Conservation (phyloP, 2,888 invertebrate genomes). For the Eilema caniola region DNA sequence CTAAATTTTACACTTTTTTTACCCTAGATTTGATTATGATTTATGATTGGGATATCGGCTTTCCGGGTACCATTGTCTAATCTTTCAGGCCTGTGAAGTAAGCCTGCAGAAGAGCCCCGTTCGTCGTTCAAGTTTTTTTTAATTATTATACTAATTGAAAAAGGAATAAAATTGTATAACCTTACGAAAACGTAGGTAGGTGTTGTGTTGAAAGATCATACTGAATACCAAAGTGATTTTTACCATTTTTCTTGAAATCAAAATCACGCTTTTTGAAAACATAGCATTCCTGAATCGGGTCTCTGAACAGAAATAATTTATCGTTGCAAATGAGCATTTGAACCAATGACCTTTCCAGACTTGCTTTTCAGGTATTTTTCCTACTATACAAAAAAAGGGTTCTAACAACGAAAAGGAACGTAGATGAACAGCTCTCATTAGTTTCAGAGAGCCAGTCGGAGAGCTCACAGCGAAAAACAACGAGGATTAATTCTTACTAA, state of each 20-base stretch:
- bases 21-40: no score
- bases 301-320: not conserved
- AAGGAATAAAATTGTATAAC: no score
- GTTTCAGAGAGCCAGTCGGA: not conserved
- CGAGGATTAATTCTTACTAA: conserved; percentile 5
- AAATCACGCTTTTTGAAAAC: not conserved
- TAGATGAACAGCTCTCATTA: conserved; percentile 12
- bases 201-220: not conserved
- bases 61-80: no score
- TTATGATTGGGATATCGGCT: no score
- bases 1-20: no score
- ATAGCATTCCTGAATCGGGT: not conserved
- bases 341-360: not conserved
- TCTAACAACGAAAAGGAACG: conserved; percentile 7
- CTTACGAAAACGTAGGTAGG: not conserved
- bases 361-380: not conserved
- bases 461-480: conserved; percentile 5
- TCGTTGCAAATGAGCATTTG: not conserved
- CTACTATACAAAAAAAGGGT: conserved; percentile 4
- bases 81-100: no score
- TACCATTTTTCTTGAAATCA: not conserved
- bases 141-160: no score
- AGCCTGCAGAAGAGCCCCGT: no score
- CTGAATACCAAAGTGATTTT: not conserved
- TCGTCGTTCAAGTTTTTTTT: no score